Evolutionary conservation across 2,113 vertebrate genomes (phyloP), one percentile per base, ranked within the genome.

Genomic region (Sarotherodon lohbergeri): DNA sequence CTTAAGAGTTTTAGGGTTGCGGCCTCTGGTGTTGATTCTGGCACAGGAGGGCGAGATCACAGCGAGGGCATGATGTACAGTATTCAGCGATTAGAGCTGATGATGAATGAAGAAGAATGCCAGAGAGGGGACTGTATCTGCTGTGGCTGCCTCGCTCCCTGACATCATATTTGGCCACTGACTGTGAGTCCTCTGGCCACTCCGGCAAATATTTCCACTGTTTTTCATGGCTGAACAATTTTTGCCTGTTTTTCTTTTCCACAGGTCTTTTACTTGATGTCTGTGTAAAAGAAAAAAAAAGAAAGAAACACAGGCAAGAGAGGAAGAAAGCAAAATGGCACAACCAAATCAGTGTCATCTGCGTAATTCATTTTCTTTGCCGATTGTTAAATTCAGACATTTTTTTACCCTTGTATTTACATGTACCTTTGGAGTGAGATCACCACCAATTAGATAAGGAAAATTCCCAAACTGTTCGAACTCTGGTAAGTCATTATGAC

Each of bases 141-240:
- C 61, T 86, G 83, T 71, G 89, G 89, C 91, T 82, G 88, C 82
- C 73, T 90, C 17, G 3, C 82, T 92, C 54, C 80, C 71, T 95
- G 93, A 95, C 93, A 93, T 96, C 94, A 96, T 94, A 86, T 89
- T 93, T 95, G 94, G 93, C 94, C 10, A 78, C 83, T 14, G 14
- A 88, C 84, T 78, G 66, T 78, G 61, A 36, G 76, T 90, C 78
- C 79, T 90, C 86, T 92, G 90, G 88, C 84, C 87, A 91, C 94
- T 80, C 79, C 59, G 86, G 85, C 81, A 93, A 91, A 93, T 91
- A 92, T 93, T 94, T 95, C 90, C 89, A 85, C 89, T 93, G 80
- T 95, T 95, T 95, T 94, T 91, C 94, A 90, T 73, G 91, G 85
- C 89, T 93, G 86, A 92, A 85, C 91, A 88, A 66, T 92, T 92